Conservation (phyloP, 2,797 vertebrate genomes). For the Macropodus opercularis region DNA sequence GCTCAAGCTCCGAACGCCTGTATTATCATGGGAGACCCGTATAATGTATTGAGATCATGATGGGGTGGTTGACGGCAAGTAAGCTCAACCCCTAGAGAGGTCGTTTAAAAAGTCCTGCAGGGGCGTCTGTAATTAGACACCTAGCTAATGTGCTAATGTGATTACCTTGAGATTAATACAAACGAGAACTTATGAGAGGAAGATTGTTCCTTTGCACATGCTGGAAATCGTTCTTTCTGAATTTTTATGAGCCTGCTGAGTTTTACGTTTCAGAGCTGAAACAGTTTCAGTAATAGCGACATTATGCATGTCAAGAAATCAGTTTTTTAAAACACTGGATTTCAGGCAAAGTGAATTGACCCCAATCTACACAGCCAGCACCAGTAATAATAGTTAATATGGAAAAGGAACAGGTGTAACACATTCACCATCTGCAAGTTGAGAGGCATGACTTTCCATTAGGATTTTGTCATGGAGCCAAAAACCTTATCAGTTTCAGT, state of each 20-base stretch:
- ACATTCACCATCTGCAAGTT: conserved; percentile 52
- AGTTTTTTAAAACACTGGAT: conserved; percentile 6
- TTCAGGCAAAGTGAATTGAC: conserved; percentile 13
- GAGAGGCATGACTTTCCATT: conserved; percentile 63
- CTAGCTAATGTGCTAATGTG: conserved; percentile 53
- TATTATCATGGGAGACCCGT: conserved; percentile 48
- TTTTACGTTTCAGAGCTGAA: not conserved
- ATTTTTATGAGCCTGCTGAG: conserved; percentile 3
- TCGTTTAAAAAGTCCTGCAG: conserved; percentile 52
- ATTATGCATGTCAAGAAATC: not conserved
- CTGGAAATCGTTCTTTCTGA: conserved; percentile 4
- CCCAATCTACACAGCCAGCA: conserved; percentile 1
- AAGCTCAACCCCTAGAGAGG: conserved; percentile 43
- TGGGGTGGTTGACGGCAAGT: conserved; percentile 60
- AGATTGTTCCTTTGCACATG: conserved; percentile 4
- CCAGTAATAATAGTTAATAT: conserved; percentile 44
- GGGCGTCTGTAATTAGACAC: conserved; percentile 60
- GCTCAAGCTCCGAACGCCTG: conserved; percentile 48
- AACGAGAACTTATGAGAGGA: conserved; percentile 13
- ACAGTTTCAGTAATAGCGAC: conserved; percentile 1
- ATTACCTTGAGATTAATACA: conserved; percentile 61
- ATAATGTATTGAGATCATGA: conserved; percentile 51
- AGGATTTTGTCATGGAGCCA: conserved; percentile 58
- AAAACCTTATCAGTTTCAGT: conserved; percentile 57
- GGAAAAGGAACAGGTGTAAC: conserved; percentile 53